phyloP scores from a whole-genome alignment of 2,797 vertebrate species.

The Tympanoctomys barrerae region DNA sequence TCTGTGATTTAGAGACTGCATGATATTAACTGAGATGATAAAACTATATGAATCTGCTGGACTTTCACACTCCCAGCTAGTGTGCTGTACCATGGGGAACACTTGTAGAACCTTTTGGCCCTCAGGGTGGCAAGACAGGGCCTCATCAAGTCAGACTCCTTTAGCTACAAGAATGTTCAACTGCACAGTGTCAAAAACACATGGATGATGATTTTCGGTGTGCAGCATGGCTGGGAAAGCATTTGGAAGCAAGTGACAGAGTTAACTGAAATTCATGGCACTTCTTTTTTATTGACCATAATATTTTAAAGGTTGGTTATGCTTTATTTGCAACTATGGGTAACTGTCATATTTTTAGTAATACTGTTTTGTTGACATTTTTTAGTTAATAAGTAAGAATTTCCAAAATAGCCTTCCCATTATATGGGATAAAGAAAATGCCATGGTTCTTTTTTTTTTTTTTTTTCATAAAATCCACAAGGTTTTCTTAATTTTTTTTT shows the following conservation, averaged over 20 bases:
- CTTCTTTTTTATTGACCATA: conserved; percentile 54
- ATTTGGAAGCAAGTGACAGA: conserved; percentile 12
- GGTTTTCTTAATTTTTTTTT: too few relatives aligned
- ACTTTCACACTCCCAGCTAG: neutral
- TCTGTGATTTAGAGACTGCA: conserved; percentile 33
- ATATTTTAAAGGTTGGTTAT: conserved; percentile 65
- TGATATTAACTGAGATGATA: conserved; percentile 38
- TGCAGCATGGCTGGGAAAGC: neutral
- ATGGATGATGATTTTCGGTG: neutral
- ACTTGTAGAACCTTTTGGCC: neutral
- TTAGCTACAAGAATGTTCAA: neutral
- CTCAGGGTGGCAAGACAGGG: neutral
- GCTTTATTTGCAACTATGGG: conserved; percentile 72
- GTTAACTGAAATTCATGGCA: conserved; percentile 15
- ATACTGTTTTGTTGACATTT: conserved; percentile 79
- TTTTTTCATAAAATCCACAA: too few relatives aligned
- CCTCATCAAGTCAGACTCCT: neutral
- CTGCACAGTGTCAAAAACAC: neutral
- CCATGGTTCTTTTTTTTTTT: neutral
- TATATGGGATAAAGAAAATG: conserved; percentile 57
- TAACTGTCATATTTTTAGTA: conserved; percentile 42
- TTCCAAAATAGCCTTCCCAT: conserved; percentile 61
- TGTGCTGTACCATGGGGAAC: neutral
- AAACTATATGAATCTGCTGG: neutral
- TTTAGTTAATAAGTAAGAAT: conserved; percentile 77